phyloP scores from a whole-genome alignment of 2,113 vertebrate species.

The Sceloporus undulatus region DNA sequence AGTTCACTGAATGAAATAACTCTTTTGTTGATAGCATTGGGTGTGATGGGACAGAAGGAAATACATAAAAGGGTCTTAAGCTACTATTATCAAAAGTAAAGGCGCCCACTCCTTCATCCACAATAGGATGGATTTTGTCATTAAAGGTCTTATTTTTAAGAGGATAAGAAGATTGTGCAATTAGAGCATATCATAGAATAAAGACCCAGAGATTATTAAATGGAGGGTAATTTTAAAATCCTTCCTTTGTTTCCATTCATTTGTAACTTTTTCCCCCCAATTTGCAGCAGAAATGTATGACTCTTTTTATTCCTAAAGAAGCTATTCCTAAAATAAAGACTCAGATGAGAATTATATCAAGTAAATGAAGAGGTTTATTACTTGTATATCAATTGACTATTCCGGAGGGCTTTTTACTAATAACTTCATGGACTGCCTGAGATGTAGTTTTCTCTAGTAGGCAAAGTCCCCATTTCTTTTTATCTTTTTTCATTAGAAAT shows the following conservation, averaged over 20 bases:
- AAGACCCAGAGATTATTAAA: conserved; percentile 47
- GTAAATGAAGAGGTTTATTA: conserved; percentile 5
- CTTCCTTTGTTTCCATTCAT: conserved; percentile 25
- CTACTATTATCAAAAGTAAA: neutral
- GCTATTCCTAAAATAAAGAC: neutral
- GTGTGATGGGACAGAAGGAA: neutral
- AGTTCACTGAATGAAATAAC: neutral
- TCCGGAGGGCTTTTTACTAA: neutral
- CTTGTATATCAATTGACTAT: neutral
- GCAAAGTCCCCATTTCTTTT: neutral
- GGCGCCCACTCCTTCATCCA: conserved; percentile 14
- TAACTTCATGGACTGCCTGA: neutral
- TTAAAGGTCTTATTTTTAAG: conserved; percentile 1
- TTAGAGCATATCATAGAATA: conserved; percentile 32
- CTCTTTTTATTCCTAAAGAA: conserved; percentile 35
- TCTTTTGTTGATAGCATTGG: neutral
- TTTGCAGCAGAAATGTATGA: conserved; percentile 24
- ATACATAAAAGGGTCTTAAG: conserved; percentile 1
- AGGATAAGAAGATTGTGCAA: conserved; percentile 39
- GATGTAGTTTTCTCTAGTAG: neutral
- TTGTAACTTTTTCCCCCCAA: conserved; percentile 35
- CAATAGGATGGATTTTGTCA: neutral
- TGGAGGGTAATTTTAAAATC: conserved; percentile 37
- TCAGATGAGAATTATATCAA: conserved; percentile 22
- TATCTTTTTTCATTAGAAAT: neutral